Evolutionary conservation across 2,797 vertebrate species (phyloP).

Genomic region (Cyprinodon diabolis): DNA sequence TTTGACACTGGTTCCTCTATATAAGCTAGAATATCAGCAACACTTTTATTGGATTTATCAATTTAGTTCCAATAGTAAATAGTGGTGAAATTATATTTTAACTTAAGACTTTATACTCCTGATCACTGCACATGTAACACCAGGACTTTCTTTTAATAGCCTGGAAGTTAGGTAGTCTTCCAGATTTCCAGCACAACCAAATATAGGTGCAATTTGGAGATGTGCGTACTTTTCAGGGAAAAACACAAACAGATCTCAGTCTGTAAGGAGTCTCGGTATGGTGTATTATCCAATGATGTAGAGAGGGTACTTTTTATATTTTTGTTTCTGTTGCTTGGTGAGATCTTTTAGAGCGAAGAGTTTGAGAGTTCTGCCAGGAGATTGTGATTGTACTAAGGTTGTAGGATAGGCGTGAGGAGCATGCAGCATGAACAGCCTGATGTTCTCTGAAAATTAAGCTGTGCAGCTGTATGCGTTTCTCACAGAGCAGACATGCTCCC

Average conservation of each 20-base stretch:
- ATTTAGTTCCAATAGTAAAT: not conserved
- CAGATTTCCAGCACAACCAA: not conserved
- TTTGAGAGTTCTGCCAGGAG: too few species aligned
- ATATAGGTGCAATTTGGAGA: not conserved
- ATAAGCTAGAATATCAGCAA: not conserved
- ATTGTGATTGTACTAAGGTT: too few species aligned
- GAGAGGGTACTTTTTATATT: too few species aligned
- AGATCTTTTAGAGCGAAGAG: too few species aligned
- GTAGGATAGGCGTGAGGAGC: too few species aligned
- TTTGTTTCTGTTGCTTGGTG: not conserved
- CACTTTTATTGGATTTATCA: not conserved
- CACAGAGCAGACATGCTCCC: too few species aligned
- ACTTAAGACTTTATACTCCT: not conserved
- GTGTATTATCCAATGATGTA: not conserved
- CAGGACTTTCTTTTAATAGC: not conserved
- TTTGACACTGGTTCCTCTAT: not conserved
- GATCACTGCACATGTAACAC: not conserved
- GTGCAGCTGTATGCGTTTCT: too few species aligned
- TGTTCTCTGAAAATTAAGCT: too few species aligned
- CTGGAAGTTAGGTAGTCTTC: not conserved
- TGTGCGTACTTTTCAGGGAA: not conserved
- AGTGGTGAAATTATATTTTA: too few species aligned
- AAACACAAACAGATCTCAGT: not conserved
- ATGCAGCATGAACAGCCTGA: too few species aligned
- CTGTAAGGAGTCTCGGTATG: too few species aligned